Base-by-base conservation (phyloP, 2,888 invertebrate species). In the Eretmocerus hayati region DNA sequence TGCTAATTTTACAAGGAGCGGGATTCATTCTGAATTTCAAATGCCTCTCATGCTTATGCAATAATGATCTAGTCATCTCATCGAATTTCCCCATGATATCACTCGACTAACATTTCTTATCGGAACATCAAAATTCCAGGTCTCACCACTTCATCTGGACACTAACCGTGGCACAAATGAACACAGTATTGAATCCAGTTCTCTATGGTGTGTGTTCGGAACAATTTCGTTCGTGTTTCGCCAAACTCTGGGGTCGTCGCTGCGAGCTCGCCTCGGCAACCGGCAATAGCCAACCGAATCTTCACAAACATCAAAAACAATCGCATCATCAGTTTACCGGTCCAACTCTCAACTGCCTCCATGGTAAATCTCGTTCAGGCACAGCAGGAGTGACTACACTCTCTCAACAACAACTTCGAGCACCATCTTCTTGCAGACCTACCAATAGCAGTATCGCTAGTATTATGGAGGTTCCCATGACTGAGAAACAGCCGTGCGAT, bases 161-260 rank as follows among this genome's bases (percentile, higher is more conserved):
- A 2, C 62, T 79, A 36, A 68, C 74, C 3, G 62, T 76, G 8
- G 77, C 78, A 2, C 72, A 77, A 41, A 59, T 77, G 22, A 79
- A 78, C 61, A 78, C 78, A 2, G 72, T 78, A 11, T 71, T 78
- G 21, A 79, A 78, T 64, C 79, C 79, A 2, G 59, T 79, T 5
- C 67, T 79, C 6, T 78, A 77, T 58, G 78, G 78, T 2, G 71
- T 77, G 8, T 67, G 78, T 30, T 77, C 77, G 2, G 78, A 78
- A 58, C 77, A 75, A 60, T 77, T 78, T 59, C 68, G 75, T 5
- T 63, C 70, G 9, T 75, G 74, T 52, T 67, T 77, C 41, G 56
- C 67, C 2, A 71, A 72, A 46, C 63, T 75, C 50, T 75, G 74
- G 71, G 67, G 61, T 5, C 56, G 61, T 5, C 53, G 51, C 5